Evolutionary conservation across 2,888 invertebrate genomes (phyloP), one percentile per base, ranked within the genome.

Genomic region (Pheosia gnoma): DNA sequence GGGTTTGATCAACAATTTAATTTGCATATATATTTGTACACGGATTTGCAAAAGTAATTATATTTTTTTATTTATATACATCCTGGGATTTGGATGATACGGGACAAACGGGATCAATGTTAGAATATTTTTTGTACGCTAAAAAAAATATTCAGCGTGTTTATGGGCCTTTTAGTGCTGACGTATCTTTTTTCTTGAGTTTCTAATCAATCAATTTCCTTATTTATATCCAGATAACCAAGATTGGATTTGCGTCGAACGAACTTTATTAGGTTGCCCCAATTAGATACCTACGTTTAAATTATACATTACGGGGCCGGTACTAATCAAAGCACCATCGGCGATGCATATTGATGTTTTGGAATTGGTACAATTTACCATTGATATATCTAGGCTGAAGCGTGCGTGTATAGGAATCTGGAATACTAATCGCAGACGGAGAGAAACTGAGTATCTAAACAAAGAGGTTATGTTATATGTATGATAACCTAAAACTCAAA

Each of bases 1-100:
- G 65, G 59, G 11, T 59, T 67, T 62, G 67, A 67, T 71, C 67
- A 59, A 73, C 59, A 64, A 56, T 67, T 73, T 64, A 45, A 67
- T 73, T 56, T 56, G 56, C 53, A 36, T 53, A 25, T 11, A 37
- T 38, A 25, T 25, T 25, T 25, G 2, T n/a, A 25, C 25, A 11
- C 11, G 11, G 37, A 53, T 53, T 53, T 11, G 51, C 13, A 25
- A 6, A 3, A 6, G 25, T 25, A 51, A 25, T 51, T 8, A 25
- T 51, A 47, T 13, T 51, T 9, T 25, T 25, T 25, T 51, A 9
- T 43, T 47, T 47, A 5, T 47, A n/a, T n/a, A 5, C 9, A 5
- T 11, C 11, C 7, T 47, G 45, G n/a, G 45, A 47, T 47, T 47
- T 11, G 3, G 43, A 47, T 47, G n/a, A 45, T 9, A 10, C 3